phyloP scores from a whole-genome alignment of 2,797 vertebrate species.

The Phalloptychus januarius region DNA sequence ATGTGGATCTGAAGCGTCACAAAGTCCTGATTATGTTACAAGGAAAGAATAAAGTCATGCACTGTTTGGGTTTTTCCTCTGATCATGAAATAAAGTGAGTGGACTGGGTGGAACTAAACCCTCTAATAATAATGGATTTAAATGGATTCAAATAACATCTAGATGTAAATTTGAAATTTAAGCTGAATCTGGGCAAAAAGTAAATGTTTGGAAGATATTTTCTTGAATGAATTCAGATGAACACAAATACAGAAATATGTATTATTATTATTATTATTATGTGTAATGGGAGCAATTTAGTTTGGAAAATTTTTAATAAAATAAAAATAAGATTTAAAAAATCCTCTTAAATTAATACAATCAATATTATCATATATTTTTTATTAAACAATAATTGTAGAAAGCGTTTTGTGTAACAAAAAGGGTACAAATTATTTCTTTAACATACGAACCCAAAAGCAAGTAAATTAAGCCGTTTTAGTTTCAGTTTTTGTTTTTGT shows the following conservation, averaged over 20 bases:
- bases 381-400: neutral
- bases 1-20: slow-evolving; percentile 16
- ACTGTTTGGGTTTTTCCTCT: neutral
- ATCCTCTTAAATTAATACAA: no score
- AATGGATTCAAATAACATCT: neutral
- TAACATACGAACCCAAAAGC: neutral
- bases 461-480: neutral
- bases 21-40: neutral
- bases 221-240: neutral
- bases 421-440: neutral
- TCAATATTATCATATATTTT: no score
- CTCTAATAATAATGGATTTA: neutral
- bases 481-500: neutral
- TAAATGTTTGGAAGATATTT: neutral
- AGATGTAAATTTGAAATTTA: neutral
- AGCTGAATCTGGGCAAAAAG: neutral
- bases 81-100: slow-evolving; percentile 10
- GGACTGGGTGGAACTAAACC: neutral
- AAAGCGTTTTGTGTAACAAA: neutral
- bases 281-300: neutral
- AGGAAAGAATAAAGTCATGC: neutral
- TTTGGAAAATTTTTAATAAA: no score
- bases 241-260: no score
- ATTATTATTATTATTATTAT: no score
- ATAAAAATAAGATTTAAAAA: no score